Conservation (phyloP, 2,888 invertebrate genomes). For the Invenusta paracnida region DNA sequence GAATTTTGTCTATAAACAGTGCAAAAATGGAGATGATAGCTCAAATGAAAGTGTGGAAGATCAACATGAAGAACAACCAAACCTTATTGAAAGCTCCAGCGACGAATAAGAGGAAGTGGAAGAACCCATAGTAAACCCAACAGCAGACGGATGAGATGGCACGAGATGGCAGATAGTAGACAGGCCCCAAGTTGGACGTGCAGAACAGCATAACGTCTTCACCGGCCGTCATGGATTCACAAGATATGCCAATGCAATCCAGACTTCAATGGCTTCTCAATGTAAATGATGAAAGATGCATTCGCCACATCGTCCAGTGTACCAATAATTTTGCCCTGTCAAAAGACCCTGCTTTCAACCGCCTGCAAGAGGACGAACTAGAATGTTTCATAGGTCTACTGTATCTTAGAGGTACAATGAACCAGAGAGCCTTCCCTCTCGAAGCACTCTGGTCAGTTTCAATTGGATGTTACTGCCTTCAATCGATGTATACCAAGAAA, state of each 20-base stretch:
- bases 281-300: not conserved
- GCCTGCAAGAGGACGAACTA: not conserved
- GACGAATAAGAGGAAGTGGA: not conserved
- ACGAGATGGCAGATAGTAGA: not conserved
- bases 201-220: not conserved
- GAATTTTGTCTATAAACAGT: not conserved
- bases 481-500: not conserved
- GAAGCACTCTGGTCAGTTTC: not conserved
- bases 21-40: not conserved
- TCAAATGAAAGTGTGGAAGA: not conserved
- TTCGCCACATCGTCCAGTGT: not conserved
- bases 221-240: not conserved
- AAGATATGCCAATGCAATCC: not conserved
- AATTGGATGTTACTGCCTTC: not conserved
- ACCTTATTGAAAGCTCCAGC: not conserved
- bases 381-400: not conserved
- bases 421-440: not conserved
- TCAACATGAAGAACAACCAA: not conserved
- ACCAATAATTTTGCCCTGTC: not conserved
- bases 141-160: not conserved
- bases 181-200: not conserved
- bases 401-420: not conserved
- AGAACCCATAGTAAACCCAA: not conserved
- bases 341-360: not conserved
- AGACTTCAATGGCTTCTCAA: not conserved